Conservation (phyloP, 1,140 invertebrate species). For the Papilio glaucus region DNA sequence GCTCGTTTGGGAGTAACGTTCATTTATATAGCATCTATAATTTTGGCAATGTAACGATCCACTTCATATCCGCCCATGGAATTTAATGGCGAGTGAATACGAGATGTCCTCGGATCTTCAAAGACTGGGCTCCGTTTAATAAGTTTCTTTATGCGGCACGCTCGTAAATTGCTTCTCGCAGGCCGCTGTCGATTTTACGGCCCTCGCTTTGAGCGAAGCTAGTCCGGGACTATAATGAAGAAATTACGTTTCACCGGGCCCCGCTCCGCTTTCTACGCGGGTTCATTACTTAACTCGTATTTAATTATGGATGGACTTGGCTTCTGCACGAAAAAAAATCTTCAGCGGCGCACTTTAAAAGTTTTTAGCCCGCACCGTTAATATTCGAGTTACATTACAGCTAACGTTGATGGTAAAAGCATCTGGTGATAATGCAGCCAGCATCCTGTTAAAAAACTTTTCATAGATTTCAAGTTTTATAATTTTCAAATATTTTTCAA, state of each 20-base stretch:
- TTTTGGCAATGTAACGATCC: slow-evolving; percentile 24
- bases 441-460: background rate
- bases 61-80: slow-evolving; percentile 10
- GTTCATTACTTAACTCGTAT: slow-evolving; percentile 47
- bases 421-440: slow-evolving; percentile 4
- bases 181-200: slow-evolving; percentile 59
- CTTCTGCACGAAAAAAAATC: slow-evolving; percentile 25
- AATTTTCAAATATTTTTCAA: background rate
- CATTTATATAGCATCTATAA: slow-evolving; percentile 13
- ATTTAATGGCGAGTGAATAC: slow-evolving; percentile 26
- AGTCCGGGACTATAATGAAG: slow-evolving; percentile 48
- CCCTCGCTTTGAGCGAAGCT: slow-evolving; percentile 51
- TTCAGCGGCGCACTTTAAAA: slow-evolving; percentile 27
- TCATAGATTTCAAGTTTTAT: background rate
- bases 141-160: slow-evolving; percentile 55
- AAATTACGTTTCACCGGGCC: slow-evolving; percentile 44
- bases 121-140: slow-evolving; percentile 56
- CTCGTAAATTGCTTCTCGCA: slow-evolving; percentile 64
- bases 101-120: slow-evolving; percentile 43
- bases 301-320: slow-evolving; percentile 29
- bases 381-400: slow-evolving; percentile 21
- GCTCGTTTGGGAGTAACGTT: background rate
- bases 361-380: slow-evolving; percentile 14
- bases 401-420: slow-evolving; percentile 18
- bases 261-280: slow-evolving; percentile 40